Percentiles rank a stretch among this genome's conserved stretches.
Conservation (phyloP, 2,888 invertebrate species). For the Rhagonycha fulva region DNA sequence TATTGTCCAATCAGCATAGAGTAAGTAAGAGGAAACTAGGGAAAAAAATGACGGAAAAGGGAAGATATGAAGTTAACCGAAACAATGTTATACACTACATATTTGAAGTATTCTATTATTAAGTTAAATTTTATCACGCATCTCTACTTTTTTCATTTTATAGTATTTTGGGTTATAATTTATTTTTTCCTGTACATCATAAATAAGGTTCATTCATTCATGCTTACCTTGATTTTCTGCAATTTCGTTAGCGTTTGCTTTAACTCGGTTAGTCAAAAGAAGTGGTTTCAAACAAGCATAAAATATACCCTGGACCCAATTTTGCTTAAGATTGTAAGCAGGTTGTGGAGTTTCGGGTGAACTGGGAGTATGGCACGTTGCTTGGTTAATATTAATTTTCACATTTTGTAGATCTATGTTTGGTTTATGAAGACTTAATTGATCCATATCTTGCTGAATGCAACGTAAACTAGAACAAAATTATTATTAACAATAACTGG, state of each 20-base stretch:
- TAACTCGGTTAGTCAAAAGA: constrained; percentile 84
- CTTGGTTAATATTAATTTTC: constrained; percentile 54
- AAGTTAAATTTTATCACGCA: neutral
- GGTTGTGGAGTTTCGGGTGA: constrained; percentile 56
- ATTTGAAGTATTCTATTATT: too few species aligned
- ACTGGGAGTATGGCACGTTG: constrained; percentile 49
- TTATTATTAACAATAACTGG: neutral
- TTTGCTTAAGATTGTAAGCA: constrained; percentile 60
- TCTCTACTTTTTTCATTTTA: neutral
- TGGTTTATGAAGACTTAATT: constrained; percentile 54
- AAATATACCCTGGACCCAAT: constrained; percentile 82
- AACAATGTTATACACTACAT: too few species aligned
- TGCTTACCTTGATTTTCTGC: constrained; percentile 65
- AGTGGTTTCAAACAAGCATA: constrained; percentile 79
- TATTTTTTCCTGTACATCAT: neutral
- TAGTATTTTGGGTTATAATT: neutral
- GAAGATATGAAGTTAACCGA: too few species aligned
- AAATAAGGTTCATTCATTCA: neutral
- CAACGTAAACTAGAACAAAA: constrained; percentile 63
- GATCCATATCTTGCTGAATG: constrained; percentile 66
- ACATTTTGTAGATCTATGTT: constrained; percentile 44
- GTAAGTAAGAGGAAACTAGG: too few species aligned
- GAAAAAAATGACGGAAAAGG: too few species aligned
- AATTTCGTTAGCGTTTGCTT: constrained; percentile 71
- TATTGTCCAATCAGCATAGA: too few species aligned